Percentiles rank a stretch among this genome's conserved stretches.
Evolutionary conservation across 1,140 invertebrate species (phyloP).

Genomic region (Acromyrmex heyeri): DNA sequence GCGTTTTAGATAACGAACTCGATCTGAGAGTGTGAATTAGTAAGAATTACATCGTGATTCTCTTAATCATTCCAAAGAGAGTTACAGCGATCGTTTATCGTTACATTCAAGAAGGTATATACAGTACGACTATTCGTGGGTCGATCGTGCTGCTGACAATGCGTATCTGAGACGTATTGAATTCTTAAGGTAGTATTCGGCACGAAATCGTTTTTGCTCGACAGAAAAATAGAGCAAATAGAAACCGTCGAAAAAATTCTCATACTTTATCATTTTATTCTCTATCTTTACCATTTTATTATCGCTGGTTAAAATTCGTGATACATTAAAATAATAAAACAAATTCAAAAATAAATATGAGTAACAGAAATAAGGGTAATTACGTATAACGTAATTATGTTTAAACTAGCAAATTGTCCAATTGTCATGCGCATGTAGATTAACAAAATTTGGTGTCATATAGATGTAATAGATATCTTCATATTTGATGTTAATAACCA

Average conservation of each 20-base stretch:
- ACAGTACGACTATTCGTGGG: conserved; percentile 58
- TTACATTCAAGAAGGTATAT: conserved; percentile 59
- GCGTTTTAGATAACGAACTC: conserved; percentile 42
- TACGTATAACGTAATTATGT: no score
- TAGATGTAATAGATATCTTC: no score
- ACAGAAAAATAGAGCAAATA: not conserved
- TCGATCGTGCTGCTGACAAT: conserved; percentile 40
- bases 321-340: not conserved
- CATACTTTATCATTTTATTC: not conserved
- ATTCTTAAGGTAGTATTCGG: not conserved
- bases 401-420: not conserved
- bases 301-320: not conserved
- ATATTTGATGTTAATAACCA: not conserved
- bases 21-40: conserved; percentile 56
- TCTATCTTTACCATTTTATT: no score
- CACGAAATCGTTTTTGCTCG: not conserved
- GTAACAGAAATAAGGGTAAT: not conserved
- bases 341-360: conserved; percentile 3
- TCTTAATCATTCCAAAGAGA: conserved; percentile 60
- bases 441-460: not conserved
- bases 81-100: conserved; percentile 58
- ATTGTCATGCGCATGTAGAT: not conserved
- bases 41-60: conserved; percentile 52
- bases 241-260: not conserved
- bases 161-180: conserved; percentile 26